Base-by-base conservation (phyloP, 2,113 vertebrate species). In the Charadrius vociferus region DNA sequence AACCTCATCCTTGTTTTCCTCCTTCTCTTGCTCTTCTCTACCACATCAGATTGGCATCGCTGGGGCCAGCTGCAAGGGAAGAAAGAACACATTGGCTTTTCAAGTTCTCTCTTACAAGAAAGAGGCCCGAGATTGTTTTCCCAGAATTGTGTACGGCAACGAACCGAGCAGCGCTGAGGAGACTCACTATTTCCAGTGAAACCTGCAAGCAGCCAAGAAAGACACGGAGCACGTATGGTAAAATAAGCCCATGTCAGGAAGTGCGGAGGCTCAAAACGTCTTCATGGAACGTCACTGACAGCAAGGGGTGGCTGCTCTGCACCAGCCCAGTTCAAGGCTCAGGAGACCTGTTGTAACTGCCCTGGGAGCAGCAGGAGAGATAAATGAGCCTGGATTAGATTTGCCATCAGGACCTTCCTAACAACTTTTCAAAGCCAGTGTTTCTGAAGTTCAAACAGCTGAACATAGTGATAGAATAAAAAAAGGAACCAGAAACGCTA, bases 231-330 rank as follows among this genome's bases (percentile, higher is more conserved):
- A 10, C 1, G 5, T 34, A 18, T 4, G 53, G 29, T 11, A 52
- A 86, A 95, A 23, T 43, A 3, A 95, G 34, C 63, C 59, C 73
- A 6, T 37, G 78, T 45, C 97, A 96, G 97, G 97, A 98, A 98
- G 88, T 92, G 91, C 15, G 0, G 94, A 91, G 83, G 43, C 62
- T 94, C 91, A 43, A 91, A 81, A 75, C 3, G n/a, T 50, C 86
- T 58, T 24, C 53, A 4, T 3, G 4, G 74, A 23, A 81, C 91
- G 95, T 97, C 97, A 91, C 0, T 4, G 9, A 0, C 43, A 61
- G 70, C 58, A 5, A 91, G 81, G 93, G 89, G 91, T 14, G 94
- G 87, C 74, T 41, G 73, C 80, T n/a, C 59, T 39, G 80, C 77
- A 3, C 7, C 63, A 37, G 80, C 63, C 45, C n/a, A 1, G 19